Base-by-base conservation (phyloP, 2,113 vertebrate genomes). In the Laterallus jamaicensis region DNA sequence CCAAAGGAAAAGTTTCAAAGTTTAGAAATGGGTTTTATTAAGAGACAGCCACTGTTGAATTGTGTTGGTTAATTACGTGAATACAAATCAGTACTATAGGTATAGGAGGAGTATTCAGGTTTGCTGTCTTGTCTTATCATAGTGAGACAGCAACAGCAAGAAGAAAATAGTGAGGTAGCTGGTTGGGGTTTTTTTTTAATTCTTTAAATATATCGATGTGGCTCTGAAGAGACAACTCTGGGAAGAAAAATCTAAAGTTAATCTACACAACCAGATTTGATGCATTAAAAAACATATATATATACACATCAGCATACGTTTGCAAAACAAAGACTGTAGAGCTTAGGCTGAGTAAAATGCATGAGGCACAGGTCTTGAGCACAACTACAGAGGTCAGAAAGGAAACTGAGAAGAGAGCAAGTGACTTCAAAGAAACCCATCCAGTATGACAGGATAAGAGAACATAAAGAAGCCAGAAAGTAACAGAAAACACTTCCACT, bases 391-490 rank as follows among this genome's bases (percentile, higher is more conserved):
- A 59, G 13, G 40, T 6, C 59, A 81, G 50, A 78, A 68, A 85
- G 6, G 5, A 86, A 67, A 64, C 2, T 1, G 0, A 32, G 11
- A 42, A 3, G 2, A 59, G 3, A 73, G 10, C 14, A 81, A 59
- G 19, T 9, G 17, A 62, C 18, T 1, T 2, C 39, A 85, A 88
- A 77, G 62, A 70, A 28, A 2, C 12, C 15, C 18, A 22, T 16
- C 42, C 4, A 2, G 12, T 55, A 14, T 19, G 26, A 77, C 12
- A n/a, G 21, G 10, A 68, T 15, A 13, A 56, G 67, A 90, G 58
- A 40, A 49, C 18, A 26, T 9, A 58, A 0, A 68, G 15, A 59
- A 90, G 25, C 6, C 69, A 94, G 55, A 71, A 86, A 69, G 8
- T 18, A 90, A 58, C 16, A 60, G 26, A 5, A 67, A 87, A 68